Conservation (phyloP, 2,888 invertebrate species). For the Schizaphis graminum region DNA sequence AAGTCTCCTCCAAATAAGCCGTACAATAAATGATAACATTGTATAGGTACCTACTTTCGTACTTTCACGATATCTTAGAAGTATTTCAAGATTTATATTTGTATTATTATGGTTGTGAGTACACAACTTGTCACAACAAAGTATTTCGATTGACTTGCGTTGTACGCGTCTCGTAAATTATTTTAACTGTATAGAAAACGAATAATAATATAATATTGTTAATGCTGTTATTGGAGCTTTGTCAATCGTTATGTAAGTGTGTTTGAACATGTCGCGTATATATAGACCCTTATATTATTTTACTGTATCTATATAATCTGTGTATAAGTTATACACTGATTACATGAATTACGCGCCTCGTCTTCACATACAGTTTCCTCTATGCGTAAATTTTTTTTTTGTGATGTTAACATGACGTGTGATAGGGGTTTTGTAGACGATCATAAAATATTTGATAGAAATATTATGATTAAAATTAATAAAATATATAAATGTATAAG, state of each 20-base stretch:
- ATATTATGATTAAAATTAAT: no score
- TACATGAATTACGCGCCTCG: no score
- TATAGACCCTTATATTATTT: not conserved
- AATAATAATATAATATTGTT: not conserved
- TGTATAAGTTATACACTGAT: not conserved
- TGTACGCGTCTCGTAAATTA: not conserved
- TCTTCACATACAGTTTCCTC: no score
- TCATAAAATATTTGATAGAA: no score
- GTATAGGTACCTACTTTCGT: not conserved
- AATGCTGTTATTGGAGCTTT: not conserved
- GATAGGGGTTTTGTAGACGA: no score
- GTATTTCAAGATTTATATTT: not conserved
- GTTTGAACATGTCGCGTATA: not conserved
- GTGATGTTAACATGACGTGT: no score
- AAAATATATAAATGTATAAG: no score
- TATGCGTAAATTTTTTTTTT: no score
- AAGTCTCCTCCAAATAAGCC: not conserved
- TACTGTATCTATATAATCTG: not conserved
- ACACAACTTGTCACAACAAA: no score
- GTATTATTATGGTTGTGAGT: no score
- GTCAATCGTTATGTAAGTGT: not conserved
- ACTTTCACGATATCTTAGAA: conserved; percentile 13
- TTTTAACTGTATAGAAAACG: not conserved
- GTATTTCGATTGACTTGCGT: no score
- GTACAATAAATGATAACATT: not conserved